phyloP scores from a whole-genome alignment of 2,797 vertebrate genomes.

The Pipistrellus kuhlii region DNA sequence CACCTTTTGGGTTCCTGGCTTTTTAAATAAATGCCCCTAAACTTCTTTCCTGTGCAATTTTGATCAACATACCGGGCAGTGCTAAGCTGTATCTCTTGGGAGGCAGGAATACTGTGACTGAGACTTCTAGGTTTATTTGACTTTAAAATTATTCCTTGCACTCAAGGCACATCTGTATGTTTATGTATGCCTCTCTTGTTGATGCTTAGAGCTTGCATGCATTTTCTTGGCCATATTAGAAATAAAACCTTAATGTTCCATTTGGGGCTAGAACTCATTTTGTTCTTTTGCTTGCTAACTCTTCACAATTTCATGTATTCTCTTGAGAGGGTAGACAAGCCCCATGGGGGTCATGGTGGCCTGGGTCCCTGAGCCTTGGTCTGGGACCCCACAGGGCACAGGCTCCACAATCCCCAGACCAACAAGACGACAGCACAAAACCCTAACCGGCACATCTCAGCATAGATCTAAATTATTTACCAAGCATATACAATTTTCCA shows the following conservation, averaged over 20 bases:
- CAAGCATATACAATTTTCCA: background rate
- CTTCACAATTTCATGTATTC: background rate
- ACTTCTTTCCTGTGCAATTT: background rate
- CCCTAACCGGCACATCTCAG: background rate
- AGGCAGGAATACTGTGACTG: background rate
- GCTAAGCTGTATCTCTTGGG: background rate
- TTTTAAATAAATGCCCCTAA: background rate
- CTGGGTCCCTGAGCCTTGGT: background rate
- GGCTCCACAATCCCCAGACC: background rate
- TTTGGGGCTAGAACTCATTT: background rate
- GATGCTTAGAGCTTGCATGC: background rate
- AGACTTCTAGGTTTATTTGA: background rate
- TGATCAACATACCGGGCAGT: background rate
- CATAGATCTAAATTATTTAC: constrained; percentile 22
- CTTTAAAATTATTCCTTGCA: background rate
- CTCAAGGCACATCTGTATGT: background rate
- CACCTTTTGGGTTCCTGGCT: background rate
- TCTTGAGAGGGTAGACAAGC: background rate
- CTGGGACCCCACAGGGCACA: background rate
- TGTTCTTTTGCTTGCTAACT: background rate
- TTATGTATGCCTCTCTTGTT: background rate
- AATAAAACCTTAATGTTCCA: background rate
- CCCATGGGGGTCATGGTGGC: background rate
- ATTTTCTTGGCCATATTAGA: background rate
- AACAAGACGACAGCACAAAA: background rate